phyloP scores from a whole-genome alignment of 2,797 vertebrate genomes.

The Bryconaethiops microstoma region DNA sequence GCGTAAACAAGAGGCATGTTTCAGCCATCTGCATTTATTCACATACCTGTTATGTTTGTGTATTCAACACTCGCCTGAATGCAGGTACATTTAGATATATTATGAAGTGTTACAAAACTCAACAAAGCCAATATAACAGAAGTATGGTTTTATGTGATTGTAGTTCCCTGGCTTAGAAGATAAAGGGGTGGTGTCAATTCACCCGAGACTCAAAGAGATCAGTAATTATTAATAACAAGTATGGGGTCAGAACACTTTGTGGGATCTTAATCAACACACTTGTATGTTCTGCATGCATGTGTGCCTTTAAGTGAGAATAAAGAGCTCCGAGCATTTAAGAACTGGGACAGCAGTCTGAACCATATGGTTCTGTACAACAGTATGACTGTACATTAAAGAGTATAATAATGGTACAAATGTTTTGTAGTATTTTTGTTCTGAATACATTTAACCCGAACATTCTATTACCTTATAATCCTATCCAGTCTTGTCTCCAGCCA shows the following conservation, averaged over 20 bases:
- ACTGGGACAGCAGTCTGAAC: background rate
- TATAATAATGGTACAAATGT: background rate
- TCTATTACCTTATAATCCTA: background rate
- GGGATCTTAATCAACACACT: background rate
- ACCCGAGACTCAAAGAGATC: conserved; percentile 21
- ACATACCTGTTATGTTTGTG: background rate
- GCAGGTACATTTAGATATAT: background rate
- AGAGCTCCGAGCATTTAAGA: background rate
- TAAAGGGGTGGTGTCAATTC: background rate
- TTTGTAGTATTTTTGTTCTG: background rate
- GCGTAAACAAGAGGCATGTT: background rate
- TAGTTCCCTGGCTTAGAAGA: background rate
- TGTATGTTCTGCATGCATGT: background rate
- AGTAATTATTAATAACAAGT: background rate
- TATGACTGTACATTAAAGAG: background rate
- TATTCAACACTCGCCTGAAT: background rate
- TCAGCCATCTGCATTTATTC: background rate
- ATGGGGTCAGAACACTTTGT: background rate
- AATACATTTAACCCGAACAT: background rate
- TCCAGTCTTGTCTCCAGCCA: background rate
- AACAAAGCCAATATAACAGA: background rate
- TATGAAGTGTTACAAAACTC: background rate
- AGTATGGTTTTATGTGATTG: background rate
- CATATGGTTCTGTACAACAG: background rate
- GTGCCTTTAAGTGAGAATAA: background rate